Percentiles rank a stretch among this genome's conserved stretches.
phyloP scores from a whole-genome alignment of 35 echinoderm and acorn worm species.

The Lytechinus variegatus region DNA sequence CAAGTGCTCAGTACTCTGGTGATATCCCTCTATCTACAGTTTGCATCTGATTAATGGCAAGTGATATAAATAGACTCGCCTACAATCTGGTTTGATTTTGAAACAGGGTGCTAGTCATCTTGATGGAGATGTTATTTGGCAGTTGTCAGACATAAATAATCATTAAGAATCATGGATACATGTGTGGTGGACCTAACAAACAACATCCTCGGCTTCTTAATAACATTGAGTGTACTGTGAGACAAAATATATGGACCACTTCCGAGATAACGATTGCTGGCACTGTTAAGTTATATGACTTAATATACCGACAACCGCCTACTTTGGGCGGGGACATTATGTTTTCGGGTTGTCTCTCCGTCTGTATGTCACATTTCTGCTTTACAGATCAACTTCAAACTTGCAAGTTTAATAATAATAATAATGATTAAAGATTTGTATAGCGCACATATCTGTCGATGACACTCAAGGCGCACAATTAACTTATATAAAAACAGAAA shows the following conservation, averaged over 20 bases:
- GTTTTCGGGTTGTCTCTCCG: too few relatives aligned
- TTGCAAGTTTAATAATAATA: too few relatives aligned
- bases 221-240: not conserved
- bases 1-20: not conserved
- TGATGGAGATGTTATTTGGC: slow-evolving; percentile 6
- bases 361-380: too few relatives aligned
- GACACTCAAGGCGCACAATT: too few relatives aligned
- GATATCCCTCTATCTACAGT: not conserved
- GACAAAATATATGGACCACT: not conserved
- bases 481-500: too few relatives aligned
- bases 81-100: not conserved
- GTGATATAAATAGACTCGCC: not conserved
- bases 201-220: not conserved
- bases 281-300: not conserved
- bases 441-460: too few relatives aligned
- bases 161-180: not conserved
- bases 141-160: not conserved
- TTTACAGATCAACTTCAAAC: too few relatives aligned
- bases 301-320: too few relatives aligned
- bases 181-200: not conserved
- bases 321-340: too few relatives aligned
- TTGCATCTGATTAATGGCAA: not conserved
- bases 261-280: not conserved
- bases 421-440: too few relatives aligned
- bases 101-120: not conserved